These are phyloP conservation scores for Erpornis zantholeuca DNA, from an alignment of 2,113 vertebrate species.

Conservation along the genomic window DNA sequence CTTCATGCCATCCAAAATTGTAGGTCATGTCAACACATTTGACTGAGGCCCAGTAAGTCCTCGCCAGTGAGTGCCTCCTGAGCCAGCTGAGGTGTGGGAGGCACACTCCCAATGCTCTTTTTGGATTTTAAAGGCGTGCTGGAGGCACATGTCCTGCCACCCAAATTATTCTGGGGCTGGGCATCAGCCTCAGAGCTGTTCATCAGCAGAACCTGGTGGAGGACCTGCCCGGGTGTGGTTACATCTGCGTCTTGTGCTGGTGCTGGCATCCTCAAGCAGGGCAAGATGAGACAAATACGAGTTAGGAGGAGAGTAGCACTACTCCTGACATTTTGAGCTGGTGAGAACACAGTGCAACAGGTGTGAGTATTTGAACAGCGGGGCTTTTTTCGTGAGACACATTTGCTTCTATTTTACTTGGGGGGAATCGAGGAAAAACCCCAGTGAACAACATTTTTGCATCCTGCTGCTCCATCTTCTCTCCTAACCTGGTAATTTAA, in stretches of 20 bases:
- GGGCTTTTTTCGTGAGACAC: background rate
- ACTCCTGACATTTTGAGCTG: background rate
- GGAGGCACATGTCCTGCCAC: background rate
- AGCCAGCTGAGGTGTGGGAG: background rate
- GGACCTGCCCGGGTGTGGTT: background rate
- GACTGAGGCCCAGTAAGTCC: background rate
- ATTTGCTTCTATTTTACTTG: background rate
- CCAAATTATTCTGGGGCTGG: background rate
- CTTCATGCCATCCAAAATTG: background rate
- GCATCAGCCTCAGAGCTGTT: background rate
- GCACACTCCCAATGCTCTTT: background rate
- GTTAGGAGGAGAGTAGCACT: background rate
- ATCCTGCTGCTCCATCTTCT: background rate
- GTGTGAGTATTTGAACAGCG: background rate
- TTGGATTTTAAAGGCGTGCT: background rate
- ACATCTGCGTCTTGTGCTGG: background rate
- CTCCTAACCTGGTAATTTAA: slow-evolving; percentile 5
- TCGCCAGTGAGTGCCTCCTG: background rate
- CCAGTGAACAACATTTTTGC: background rate
- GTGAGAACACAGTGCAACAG: background rate
- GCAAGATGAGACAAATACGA: background rate
- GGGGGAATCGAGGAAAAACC: accelerated
- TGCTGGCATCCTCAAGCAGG: background rate
- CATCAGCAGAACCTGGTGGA: background rate
- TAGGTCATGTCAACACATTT: background rate